Conservation (phyloP, 2,797 vertebrate genomes). For the Loris lydekkerianus region DNA sequence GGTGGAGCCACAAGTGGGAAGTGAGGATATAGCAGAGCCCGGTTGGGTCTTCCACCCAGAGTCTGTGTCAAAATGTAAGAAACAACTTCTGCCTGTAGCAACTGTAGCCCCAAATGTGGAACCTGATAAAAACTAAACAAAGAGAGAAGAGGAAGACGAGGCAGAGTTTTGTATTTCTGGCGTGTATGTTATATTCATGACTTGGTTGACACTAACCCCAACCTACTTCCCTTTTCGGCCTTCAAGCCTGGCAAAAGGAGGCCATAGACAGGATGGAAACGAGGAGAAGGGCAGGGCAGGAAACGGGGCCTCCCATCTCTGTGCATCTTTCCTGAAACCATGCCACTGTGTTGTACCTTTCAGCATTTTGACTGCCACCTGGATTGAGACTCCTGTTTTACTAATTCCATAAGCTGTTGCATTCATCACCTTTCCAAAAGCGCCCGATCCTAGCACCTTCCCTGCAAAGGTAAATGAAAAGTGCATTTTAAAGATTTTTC, state of each 20-base stretch:
- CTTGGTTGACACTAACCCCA: background rate
- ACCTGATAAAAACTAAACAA: background rate
- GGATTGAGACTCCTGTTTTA: slow-evolving; percentile 92
- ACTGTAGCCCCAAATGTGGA: background rate
- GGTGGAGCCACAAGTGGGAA: background rate
- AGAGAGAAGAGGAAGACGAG: slow-evolving; percentile 2
- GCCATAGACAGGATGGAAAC: background rate
- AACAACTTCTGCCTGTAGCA: background rate
- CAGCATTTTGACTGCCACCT: slow-evolving; percentile 99
- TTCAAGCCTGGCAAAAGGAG: background rate
- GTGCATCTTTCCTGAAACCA: too few species aligned
- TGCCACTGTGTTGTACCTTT: slow-evolving; percentile 91
- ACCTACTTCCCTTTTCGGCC: background rate
- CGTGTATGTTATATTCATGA: background rate
- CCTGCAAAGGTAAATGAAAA: slow-evolving; percentile 89
- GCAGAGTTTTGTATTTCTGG: background rate
- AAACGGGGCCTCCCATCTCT: background rate
- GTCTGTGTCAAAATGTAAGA: background rate
- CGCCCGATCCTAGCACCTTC: slow-evolving; percentile 95
- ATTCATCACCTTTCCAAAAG: slow-evolving; percentile 97
- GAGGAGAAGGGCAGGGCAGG: background rate
- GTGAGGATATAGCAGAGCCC: background rate
- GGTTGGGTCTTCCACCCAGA: background rate
- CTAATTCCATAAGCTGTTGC: slow-evolving; percentile 96
- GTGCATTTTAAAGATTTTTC: background rate